Evolutionary conservation across 2,888 invertebrate species (phyloP), one percentile per base, ranked within the genome.

Genomic region (Eulithis prunata): DNA sequence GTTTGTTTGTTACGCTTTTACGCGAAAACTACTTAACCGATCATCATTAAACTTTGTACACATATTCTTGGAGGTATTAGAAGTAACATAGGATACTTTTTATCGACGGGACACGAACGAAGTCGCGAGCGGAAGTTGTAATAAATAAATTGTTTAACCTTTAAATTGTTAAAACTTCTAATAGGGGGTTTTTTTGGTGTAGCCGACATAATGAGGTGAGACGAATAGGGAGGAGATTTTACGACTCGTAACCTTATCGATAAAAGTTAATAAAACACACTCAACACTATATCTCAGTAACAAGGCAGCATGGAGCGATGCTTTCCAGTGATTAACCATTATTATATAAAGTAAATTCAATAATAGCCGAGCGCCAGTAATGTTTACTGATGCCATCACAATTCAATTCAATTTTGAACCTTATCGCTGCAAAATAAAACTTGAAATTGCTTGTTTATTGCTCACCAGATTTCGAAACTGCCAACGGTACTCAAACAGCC

Each of bases 331-430:
- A 93, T 93, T 92, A 93, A 92, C 86, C 89, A 90, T 90, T 92
- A 93, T 92, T 92, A 92, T 91, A 90, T 91, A 90, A 92, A 91
- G 91, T 91, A 91, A 93, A 93, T 93, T 93, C 92, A 93, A 92
- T 93, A 93, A 92, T 92, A 86, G 90, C 82, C 82, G 80, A 82
- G 83, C 87, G 86, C 86, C 87, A 89, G 83, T 83, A 85, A 85
- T 91, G 88, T 91, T 91, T 91, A 82, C 88, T 83, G 88, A 90
- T 89, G 70, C 59, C 47, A 58, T 67, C 72, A 74, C 73, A 70
- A 57, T 47, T 55, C 57, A 69, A 69, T 65, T 64, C 68, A 43
- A 77, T 72, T 70, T 61, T 69, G 54, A 68, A 84, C 83, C 75
- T 74, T 87, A 84, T 64, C 0, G 0, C 2, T 4, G 46, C 0